Evolutionary conservation across 2,113 vertebrate species (phyloP).

Genomic region (Rhinolophus sinicus): DNA sequence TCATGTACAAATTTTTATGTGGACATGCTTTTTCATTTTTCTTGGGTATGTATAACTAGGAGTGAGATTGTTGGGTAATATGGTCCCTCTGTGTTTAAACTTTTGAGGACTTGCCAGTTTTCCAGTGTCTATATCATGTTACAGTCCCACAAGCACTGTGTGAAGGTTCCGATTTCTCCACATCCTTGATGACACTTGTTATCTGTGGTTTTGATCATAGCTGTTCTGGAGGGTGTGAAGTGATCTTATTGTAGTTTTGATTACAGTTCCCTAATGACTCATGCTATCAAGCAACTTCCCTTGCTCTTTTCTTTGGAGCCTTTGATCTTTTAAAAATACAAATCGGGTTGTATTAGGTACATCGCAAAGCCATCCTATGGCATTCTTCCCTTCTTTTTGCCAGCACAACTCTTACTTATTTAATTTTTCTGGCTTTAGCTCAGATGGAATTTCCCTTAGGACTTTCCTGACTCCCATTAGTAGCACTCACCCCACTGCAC

Average conservation of each 20-base stretch:
- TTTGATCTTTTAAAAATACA: slow-evolving; percentile 26
- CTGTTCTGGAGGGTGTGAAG: not conserved
- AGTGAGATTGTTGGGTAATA: not conserved
- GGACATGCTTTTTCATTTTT: not conserved
- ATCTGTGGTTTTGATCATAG: not conserved
- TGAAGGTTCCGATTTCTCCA: not conserved
- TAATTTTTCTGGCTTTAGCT: not conserved
- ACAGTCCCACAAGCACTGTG: not conserved
- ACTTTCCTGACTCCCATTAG: not conserved
- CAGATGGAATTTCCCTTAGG: not conserved
- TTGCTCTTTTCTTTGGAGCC: slow-evolving; percentile 1
- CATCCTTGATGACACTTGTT: not conserved
- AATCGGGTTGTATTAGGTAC: not conserved
- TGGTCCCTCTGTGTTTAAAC: not conserved
- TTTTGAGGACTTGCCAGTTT: slow-evolving; percentile 21
- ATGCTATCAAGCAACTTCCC: not conserved
- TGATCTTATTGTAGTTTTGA: not conserved
- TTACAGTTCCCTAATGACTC: not conserved
- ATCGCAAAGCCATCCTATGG: not conserved
- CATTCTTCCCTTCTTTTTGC: not conserved
- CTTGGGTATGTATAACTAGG: not conserved
- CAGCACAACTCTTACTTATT: not conserved
- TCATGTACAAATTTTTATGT: not conserved
- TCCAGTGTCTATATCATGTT: not conserved
- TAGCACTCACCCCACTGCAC: not conserved